Evolutionary conservation across 1,140 invertebrate species (phyloP).

Genomic region (Telenomus remus): DNA sequence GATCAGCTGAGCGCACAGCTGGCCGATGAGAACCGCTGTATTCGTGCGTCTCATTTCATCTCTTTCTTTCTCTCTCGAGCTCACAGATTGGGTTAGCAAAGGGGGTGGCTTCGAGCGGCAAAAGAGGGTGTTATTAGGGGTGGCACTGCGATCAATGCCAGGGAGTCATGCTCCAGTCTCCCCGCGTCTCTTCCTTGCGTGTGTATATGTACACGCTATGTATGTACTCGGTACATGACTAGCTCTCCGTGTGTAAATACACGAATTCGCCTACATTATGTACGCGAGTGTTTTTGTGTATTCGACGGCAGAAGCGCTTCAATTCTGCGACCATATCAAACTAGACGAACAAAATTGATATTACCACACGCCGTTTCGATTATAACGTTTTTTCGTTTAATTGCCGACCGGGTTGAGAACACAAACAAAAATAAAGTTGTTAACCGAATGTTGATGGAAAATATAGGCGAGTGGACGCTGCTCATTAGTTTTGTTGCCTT

Average conservation of each 20-base stretch:
- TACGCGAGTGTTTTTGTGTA: slow-evolving; percentile 51
- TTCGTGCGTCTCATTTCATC: slow-evolving; percentile 13
- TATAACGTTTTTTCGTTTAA: slow-evolving; percentile 18
- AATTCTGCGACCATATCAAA: slow-evolving; percentile 40
- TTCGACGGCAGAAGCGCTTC: slow-evolving; percentile 29
- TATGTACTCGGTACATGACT: slow-evolving; percentile 42
- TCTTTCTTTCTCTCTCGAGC: slow-evolving; percentile 17
- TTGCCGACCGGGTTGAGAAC: no score
- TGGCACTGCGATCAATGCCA: slow-evolving; percentile 73
- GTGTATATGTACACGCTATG: slow-evolving; percentile 36
- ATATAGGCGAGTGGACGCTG: no score
- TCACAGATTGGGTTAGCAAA: slow-evolving; percentile 70
- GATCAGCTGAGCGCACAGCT: slow-evolving; percentile 74
- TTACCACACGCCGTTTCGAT: slow-evolving; percentile 14
- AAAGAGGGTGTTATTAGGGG: slow-evolving; percentile 73
- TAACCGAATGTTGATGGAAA: no score
- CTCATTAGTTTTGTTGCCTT: slow-evolving; percentile 23
- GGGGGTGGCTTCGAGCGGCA: slow-evolving; percentile 60
- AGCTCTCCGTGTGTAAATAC: slow-evolving; percentile 39
- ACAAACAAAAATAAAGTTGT: no score
- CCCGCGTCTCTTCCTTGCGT: slow-evolving; percentile 24
- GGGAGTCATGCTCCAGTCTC: slow-evolving; percentile 67
- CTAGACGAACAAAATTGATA: slow-evolving; percentile 44
- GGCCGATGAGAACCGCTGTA: slow-evolving; percentile 68
- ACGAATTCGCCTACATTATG: slow-evolving; percentile 56